Base-by-base conservation (phyloP, 2,888 invertebrate genomes). In the Agriotes lineatus region DNA sequence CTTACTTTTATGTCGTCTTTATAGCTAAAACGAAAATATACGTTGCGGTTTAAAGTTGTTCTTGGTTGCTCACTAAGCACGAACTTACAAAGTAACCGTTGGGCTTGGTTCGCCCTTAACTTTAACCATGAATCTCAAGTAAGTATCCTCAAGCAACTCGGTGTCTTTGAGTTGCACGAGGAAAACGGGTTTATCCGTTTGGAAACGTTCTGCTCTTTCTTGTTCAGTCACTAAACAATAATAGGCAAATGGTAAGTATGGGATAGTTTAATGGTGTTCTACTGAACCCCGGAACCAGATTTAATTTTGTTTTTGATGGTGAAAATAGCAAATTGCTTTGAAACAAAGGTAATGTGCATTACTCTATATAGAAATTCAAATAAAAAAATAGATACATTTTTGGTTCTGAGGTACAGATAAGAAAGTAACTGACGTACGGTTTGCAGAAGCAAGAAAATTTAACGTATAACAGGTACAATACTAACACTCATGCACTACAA, bases 81-180 rank as follows among this genome's bases (percentile, higher is more conserved):
- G 16, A 10, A 90, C 93, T 90, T 86, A 96, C 97, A 98, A 97
- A 84, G 91, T 91, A 50, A 98, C 90, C 72, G 91, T 91, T 0
- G 99, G 98, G 80, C 92, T 93, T 0, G 96, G 96, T 77, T 94
- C 91, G 7, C 96, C 96, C 76, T 91, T 91, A 59, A 96, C 92
- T 84, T 94, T 94, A 68, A 96, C 89, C 91, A 96, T 93, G 82
- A 96, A 96, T 30, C 96, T 89, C 63, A 96, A 88, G 79, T 93
- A 94, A 0, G 96, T 96, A 78, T 93, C 92, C 82, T 95, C 91
- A 77, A 96, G 84, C 22, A 96, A 90, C 82, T 96, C 95, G 0
- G 96, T 94, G 80, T 96, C 95, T 80, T 93, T 94, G 69, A 97
- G 85, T 18, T 92, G 91, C 45, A 96, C 93, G 60, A 94, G 80